phyloP scores from a whole-genome alignment of 2,113 vertebrate genomes.

The Cranoglanis bouderius region DNA sequence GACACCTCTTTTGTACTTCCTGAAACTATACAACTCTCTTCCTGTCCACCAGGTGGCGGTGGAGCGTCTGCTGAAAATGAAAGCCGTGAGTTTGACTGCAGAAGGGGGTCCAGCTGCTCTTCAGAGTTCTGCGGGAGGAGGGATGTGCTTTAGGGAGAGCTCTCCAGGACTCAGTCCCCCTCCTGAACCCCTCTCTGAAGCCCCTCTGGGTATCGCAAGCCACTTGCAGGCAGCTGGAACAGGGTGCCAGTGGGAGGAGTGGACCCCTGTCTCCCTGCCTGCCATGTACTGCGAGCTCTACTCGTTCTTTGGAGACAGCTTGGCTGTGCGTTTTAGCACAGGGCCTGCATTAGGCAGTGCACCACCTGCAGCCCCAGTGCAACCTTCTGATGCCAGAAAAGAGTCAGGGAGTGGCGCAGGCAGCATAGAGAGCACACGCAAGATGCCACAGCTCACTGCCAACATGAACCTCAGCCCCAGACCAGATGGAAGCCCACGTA shows the following conservation, averaged over 20 bases:
- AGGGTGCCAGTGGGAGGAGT: conserved; percentile 67
- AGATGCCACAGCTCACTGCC: conserved; percentile 91
- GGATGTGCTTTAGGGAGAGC: conserved; percentile 61
- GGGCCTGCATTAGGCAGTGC: conserved; percentile 65
- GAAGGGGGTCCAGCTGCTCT: conserved; percentile 48
- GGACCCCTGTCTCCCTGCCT: conserved; percentile 73
- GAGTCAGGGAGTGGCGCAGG: conserved; percentile 67
- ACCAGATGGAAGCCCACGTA: conserved; percentile 79
- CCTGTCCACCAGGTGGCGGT: conserved; percentile 81
- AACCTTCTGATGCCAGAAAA: conserved; percentile 68
- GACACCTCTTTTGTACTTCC: neutral
- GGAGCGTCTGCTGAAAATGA: conserved; percentile 89
- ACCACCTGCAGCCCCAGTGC: conserved; percentile 40
- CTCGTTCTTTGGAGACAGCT: conserved; percentile 88
- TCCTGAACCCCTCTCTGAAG: conserved; percentile 71
- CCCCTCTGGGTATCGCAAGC: conserved; percentile 71
- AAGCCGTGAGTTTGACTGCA: conserved; percentile 72
- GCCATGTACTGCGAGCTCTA: conserved; percentile 89
- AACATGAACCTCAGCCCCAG: conserved; percentile 82
- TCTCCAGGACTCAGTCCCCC: conserved; percentile 79
- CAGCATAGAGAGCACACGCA: conserved; percentile 75
- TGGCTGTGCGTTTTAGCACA: conserved; percentile 86
- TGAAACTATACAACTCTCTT: neutral
- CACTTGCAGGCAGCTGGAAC: conserved; percentile 73
- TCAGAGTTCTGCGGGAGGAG: conserved; percentile 40